Percentiles rank a stretch among this genome's conserved stretches.
Evolutionary conservation across 1,140 invertebrate genomes (phyloP).

Genomic region (Solen grandis): DNA sequence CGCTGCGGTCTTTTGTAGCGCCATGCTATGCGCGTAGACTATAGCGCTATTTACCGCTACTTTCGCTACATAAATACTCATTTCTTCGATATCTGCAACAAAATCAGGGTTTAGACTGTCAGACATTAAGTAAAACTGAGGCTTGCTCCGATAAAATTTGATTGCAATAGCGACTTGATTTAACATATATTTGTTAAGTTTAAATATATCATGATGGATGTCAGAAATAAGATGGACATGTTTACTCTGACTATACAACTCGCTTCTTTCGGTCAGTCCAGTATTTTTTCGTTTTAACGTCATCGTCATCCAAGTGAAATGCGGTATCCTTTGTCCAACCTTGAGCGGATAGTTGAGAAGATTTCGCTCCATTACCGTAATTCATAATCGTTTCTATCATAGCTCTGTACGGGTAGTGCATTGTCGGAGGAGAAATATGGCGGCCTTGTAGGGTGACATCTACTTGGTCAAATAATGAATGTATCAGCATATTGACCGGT

Average conservation of each 20-base stretch:
- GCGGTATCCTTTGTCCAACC: conserved; percentile 7
- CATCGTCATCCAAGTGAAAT: conserved; percentile 37
- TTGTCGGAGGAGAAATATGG: conserved; percentile 19
- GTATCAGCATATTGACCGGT: neutral
- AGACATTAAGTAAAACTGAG: conserved; percentile 30
- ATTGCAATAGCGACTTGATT: conserved; percentile 47
- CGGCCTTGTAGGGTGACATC: conserved; percentile 4
- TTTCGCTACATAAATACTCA: conserved; percentile 53
- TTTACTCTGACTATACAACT: conserved; percentile 27
- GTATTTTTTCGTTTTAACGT: conserved; percentile 41
- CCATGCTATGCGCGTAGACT: conserved; percentile 41
- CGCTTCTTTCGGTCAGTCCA: conserved; percentile 1
- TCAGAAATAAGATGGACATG: conserved; percentile 27
- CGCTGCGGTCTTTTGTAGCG: conserved; percentile 24
- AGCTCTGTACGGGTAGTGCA: conserved; percentile 54
- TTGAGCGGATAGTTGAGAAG: conserved; percentile 23
- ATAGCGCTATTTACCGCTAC: conserved; percentile 41
- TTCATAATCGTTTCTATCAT: conserved; percentile 47
- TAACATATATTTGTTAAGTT: conserved; percentile 48
- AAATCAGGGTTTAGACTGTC: conserved; percentile 3
- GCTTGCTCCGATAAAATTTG: neutral
- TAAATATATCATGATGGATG: conserved; percentile 48
- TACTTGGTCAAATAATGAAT: conserved; percentile 7
- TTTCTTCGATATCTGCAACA: conserved; percentile 33
- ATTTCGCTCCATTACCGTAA: conserved; percentile 52